Evolutionary conservation across 2,113 vertebrate species (phyloP), one percentile per base, ranked within the genome.

Genomic region (Aptenodytes forsteri): DNA sequence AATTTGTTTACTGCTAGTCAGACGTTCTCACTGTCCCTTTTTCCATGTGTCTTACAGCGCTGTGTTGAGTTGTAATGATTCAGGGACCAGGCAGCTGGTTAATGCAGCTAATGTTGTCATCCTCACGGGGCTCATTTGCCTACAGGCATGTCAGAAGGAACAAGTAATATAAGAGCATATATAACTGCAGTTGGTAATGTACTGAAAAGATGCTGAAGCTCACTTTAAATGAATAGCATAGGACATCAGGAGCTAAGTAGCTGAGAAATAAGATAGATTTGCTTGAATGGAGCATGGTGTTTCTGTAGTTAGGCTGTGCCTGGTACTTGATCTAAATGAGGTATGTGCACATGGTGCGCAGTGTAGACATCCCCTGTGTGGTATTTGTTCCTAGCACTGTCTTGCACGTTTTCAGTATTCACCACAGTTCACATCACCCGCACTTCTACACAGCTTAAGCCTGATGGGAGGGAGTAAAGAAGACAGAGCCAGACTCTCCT

Each of bases 81-180:
- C 93, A 65, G 81, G 89, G 69, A 83, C 10, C 56, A 22, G 80
- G 73, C 21, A 3, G 69, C 13, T 84, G 75, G 89, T 72, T 96
- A 94, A 87, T 85, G 81, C 94, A 96, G 91, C 89, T 95, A 81
- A 13, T 92, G 84, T 83, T 92, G 86, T 81, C 88, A 76, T 56
- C 83, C 97, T 93, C 96, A 19, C 0, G 69, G 97, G 97, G 87
- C 94, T 95, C 81, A 22, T 97, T 96, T 96, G 97, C 94, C 97
- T 95, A 87, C 93, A 79, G 96, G 96, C 91, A 94, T 96, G 89
- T 96, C 94, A 96, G 93, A 79, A 91, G 58, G 92, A 96, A 89
- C 89, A 94, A 95, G 91, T 55, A 89, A 87, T 87, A 71, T 84
- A 56, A 92, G 78, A 87, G 36, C 75, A 84, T 87, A 40, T 81